These are phyloP conservation scores for Takifugu ocellatus DNA, from an alignment of 2,797 vertebrate species.

Conservation along the genomic window DNA sequence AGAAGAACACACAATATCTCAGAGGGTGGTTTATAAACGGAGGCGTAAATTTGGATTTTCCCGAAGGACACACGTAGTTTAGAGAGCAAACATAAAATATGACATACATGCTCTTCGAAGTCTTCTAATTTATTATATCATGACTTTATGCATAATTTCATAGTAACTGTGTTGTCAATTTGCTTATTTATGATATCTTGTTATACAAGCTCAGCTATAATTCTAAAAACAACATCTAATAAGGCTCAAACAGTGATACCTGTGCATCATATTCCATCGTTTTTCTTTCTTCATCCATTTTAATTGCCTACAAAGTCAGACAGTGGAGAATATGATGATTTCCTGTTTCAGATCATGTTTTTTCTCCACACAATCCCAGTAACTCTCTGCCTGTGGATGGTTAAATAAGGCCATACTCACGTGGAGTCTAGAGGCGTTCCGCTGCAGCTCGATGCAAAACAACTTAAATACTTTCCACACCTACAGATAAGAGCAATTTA, in stretches of 20 bases:
- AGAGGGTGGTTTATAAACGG: neutral
- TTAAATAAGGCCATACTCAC: constrained; percentile 36
- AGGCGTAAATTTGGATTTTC: neutral
- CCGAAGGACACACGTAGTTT: too few relatives aligned
- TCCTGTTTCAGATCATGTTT: neutral
- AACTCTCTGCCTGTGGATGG: neutral
- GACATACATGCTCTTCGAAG: too few relatives aligned
- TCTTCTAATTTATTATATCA: too few relatives aligned
- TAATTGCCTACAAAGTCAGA: constrained; percentile 74
- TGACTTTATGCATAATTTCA: too few relatives aligned
- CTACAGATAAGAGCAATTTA: constrained; percentile 54
- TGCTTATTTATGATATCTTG: too few relatives aligned
- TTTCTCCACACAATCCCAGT: neutral
- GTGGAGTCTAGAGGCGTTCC: constrained; percentile 67
- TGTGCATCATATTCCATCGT: constrained; percentile 88
- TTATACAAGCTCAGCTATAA: too few relatives aligned
- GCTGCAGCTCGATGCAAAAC: constrained; percentile 80
- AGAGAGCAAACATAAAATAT: too few relatives aligned
- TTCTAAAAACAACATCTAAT: too few relatives aligned
- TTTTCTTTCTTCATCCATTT: constrained; percentile 84
- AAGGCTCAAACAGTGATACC: constrained; percentile 65
- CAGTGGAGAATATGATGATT: neutral
- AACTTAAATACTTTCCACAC: constrained; percentile 95
- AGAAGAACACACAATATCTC: constrained; percentile 12
- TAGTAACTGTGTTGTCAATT: too few relatives aligned